phyloP scores from a whole-genome alignment of 2,113 vertebrate species.

The Enhydra lutris region DNA sequence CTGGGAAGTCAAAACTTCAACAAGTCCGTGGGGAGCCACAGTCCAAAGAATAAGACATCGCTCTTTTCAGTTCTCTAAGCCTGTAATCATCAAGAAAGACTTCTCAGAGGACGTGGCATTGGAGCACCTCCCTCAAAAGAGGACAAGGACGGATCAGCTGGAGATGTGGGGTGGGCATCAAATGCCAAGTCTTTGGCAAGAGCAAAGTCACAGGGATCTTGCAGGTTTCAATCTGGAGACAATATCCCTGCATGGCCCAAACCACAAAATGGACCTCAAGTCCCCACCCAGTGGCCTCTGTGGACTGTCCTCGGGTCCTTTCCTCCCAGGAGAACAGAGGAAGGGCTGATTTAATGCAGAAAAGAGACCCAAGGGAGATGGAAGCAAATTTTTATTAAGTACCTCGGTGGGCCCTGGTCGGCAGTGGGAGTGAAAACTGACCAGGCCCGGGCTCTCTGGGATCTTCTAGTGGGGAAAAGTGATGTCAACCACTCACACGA shows the following conservation, averaged over 20 bases:
- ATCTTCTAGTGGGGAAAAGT: not conserved
- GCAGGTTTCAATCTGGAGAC: not conserved
- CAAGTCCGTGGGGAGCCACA: not conserved
- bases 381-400: conserved; percentile 39
- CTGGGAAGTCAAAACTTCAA: not conserved
- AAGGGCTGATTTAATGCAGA: not conserved
- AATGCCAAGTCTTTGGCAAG: not conserved
- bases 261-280: not conserved
- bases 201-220: not conserved
- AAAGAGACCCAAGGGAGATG: not conserved
- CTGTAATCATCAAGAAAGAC: not conserved
- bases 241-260: not conserved
- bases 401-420: not conserved
- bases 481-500: not conserved
- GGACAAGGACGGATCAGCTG: not conserved
- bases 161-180: not conserved
- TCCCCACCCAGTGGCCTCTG: not conserved
- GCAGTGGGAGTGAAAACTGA: not conserved
- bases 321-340: not conserved
- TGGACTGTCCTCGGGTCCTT: not conserved
- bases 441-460: not conserved
- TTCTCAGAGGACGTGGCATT: not conserved
- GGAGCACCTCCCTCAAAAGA: too few species aligned
- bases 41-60: too few species aligned
- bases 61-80: not conserved